Evolutionary conservation across 2,888 invertebrate species (phyloP), one percentile per base, ranked within the genome.

Genomic region (Drosophila fulvimacula): DNA sequence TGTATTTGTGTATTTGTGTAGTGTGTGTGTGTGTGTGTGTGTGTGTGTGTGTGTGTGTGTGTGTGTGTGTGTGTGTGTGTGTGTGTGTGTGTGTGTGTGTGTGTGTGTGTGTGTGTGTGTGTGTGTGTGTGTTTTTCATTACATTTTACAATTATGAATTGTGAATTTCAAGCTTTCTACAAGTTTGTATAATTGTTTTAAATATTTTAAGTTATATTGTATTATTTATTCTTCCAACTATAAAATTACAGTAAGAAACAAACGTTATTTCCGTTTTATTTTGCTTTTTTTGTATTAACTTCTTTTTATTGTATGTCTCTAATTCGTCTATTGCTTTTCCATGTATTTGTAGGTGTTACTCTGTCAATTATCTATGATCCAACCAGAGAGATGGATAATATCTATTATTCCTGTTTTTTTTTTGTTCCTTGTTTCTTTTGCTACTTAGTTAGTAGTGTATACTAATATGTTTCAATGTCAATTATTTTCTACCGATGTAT

Each of bases 171-270:
- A 67, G 63, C 49, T 64, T 65, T 57, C 68, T 82, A 82, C 57
- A 63, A 42, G 69, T 79, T 78, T 79, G 81, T 84, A 82, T 81
- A 84, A 87, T 84, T 82, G 71, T 79, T 84, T 83, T 87, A 84
- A 78, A 80, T 84, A 78, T 76, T 69, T 78, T 64, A 69, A 69
- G 61, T 76, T 72, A 76, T 57, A 71, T 73, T 76, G 69, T 63
- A 72, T 81, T 66, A 42, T 57, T 76, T 70, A 68, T 48, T 68
- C 53, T 72, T 69, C 49, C 24, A 53, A 56, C 53, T 79, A 78
- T 74, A 66, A 69, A 56, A 69, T 56, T 67, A 74, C 61, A 15
- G 58, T 68, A 70, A 51, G 63, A 72, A 72, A 56, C 32, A 57
- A 63, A 71, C 52, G 53, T 71, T 66, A 66, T 56, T 52, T 76